Conservation (phyloP, 2,888 invertebrate genomes). For the Gryllus longicercus region DNA sequence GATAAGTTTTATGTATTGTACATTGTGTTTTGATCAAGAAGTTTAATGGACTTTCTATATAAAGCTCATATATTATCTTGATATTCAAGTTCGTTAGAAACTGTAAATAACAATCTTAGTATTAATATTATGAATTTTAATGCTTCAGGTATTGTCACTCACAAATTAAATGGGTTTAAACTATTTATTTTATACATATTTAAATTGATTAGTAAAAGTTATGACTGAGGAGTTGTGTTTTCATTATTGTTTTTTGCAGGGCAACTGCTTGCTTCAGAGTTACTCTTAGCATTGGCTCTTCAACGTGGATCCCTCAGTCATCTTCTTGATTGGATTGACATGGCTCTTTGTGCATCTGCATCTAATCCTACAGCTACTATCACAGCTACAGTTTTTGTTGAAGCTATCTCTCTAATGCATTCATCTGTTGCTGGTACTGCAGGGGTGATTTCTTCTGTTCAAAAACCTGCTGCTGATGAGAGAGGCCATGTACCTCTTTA, state of each 20-base stretch:
- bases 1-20: too few species aligned
- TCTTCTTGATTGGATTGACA: slow-evolving; percentile 60
- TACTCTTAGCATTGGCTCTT: slow-evolving; percentile 55
- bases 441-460: background rate
- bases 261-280: slow-evolving; percentile 50
- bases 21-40: too few species aligned
- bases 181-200: too few species aligned
- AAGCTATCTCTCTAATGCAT: slow-evolving; percentile 36
- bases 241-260: slow-evolving; percentile 39
- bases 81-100: too few species aligned
- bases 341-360: slow-evolving; percentile 50
- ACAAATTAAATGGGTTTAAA: too few species aligned
- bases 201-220: too few species aligned
- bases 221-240: background rate
- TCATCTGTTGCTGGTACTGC: slow-evolving; percentile 32
- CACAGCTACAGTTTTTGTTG: slow-evolving; percentile 31
- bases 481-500: slow-evolving; percentile 46
- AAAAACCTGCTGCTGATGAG: slow-evolving; percentile 21
- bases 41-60: too few species aligned
- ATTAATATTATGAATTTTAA: too few species aligned
- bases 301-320: slow-evolving; percentile 59
- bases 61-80: too few species aligned
- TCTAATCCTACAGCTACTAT: slow-evolving; percentile 28
- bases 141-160: too few species aligned
- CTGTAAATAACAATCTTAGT: too few species aligned